These are phyloP conservation scores for Alligator sinensis DNA, from an alignment of 2,113 vertebrate genomes.

Conservation along the genomic window DNA sequence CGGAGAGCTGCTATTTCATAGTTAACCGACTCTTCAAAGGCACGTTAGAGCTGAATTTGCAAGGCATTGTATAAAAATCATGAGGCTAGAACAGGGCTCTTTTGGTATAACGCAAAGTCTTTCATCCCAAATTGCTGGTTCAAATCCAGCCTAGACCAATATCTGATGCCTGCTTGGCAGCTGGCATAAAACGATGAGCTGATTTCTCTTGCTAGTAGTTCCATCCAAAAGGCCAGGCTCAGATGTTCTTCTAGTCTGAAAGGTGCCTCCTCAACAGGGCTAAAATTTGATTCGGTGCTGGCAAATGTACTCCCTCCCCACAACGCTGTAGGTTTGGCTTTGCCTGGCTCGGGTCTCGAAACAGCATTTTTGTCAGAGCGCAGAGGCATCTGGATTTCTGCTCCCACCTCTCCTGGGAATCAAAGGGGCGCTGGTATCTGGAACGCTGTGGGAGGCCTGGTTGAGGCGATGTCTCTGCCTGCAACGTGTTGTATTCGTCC, in stretches of 20 bases:
- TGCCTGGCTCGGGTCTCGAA: not conserved
- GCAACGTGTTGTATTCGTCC: not conserved
- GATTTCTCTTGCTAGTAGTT: not conserved
- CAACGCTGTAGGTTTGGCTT: not conserved
- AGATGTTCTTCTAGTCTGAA: not conserved
- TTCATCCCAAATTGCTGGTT: not conserved
- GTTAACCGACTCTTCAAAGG: constrained; percentile 2
- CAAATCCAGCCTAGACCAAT: not conserved
- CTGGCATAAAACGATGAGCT: too few relatives aligned
- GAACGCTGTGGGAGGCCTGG: not conserved
- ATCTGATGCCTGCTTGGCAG: not conserved
- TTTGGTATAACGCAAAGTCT: not conserved
- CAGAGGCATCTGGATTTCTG: not conserved
- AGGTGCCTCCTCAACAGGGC: not conserved
- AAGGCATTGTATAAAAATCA: constrained; percentile 16
- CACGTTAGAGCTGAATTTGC: constrained; percentile 8
- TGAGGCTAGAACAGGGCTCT: not conserved
- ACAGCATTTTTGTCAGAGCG: not conserved
- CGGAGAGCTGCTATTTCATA: constrained; percentile 42
- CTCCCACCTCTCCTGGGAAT: not conserved
- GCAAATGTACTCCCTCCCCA: not conserved
- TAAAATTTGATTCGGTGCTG: not conserved
- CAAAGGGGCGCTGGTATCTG: not conserved
- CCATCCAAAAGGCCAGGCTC: not conserved
- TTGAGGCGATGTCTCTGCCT: not conserved